Evolutionary conservation across 2,888 invertebrate species (phyloP).

Genomic region (Parapristionchus giblindavisi): DNA sequence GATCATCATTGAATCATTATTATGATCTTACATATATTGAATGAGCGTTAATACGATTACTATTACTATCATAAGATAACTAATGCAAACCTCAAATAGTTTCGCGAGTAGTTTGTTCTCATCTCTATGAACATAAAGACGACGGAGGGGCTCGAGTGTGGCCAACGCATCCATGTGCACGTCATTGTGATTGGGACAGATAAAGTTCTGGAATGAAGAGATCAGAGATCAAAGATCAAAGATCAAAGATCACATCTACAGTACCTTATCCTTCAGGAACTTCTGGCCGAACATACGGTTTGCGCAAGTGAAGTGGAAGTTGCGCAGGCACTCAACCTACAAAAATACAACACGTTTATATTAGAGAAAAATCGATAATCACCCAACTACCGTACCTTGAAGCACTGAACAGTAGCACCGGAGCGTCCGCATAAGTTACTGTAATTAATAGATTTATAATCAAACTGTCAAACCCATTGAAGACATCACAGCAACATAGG

Average conservation of each 20-base stretch:
- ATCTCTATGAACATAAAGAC: conserved; percentile 94
- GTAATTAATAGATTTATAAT: not conserved
- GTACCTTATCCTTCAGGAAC: conserved; percentile 91
- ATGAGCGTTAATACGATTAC: no score
- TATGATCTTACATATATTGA: no score
- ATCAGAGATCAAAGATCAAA: not conserved
- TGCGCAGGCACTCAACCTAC: conserved; percentile 76
- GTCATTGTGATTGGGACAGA: conserved; percentile 82
- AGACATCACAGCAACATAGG: not conserved
- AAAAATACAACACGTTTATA: no score
- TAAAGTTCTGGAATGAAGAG: conserved; percentile 77
- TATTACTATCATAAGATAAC: no score
- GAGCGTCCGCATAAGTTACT: conserved; percentile 83
- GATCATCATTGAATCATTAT: no score
- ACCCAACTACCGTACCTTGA: no score
- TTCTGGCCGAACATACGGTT: conserved; percentile 88
- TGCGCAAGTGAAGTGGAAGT: conserved; percentile 95
- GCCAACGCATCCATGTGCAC: conserved; percentile 51
- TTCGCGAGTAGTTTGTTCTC: conserved; percentile 92
- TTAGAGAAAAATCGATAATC: no score
- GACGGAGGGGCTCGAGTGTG: conserved; percentile 82
- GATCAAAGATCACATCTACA: not conserved
- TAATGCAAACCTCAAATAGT: conserved; percentile 63
- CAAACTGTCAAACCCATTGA: not conserved
- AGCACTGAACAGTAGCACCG: conserved; percentile 95